Evolutionary conservation across 2,797 vertebrate species (phyloP), one percentile per base, ranked within the genome.

Genomic region (Aplochiton taeniatus): DNA sequence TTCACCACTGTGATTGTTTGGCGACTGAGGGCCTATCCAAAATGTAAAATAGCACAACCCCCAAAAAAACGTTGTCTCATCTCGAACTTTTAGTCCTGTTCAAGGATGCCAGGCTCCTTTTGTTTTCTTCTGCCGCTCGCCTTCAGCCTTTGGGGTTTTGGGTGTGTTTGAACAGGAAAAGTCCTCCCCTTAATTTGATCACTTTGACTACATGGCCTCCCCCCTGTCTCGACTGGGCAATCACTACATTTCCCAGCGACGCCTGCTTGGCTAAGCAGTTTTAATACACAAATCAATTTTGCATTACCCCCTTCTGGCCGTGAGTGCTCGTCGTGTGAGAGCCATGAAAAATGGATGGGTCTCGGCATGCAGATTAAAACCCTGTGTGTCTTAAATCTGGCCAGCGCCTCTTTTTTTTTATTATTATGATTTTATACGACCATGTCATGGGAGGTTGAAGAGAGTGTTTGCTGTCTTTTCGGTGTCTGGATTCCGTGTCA

Each of bases 221-320:
- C 70, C 72, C 19, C 53, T 61, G 78, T 86, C 87, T 84, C 87
- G 75, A 54, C 83, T 81, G 85, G 79, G 86, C 90, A 92, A 92
- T 93, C 93, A 88, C 85, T 91, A 84, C 90, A 89, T 93, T 91
- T 94, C 82, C 88, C 89, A 91, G 77, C 88, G 88, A 89, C 89
- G 81, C 83, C 83, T 86, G 90, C 93, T 94, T 93, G 90, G 88
- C 89, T 94, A 92, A 94, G 92, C 93, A 92, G 85, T 94, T 95
- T 94, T 94, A 94, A 93, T 93, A 92, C 87, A 93, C 89, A 93
- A 93, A 95, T 95, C 95, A 95, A 95, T 96, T 95, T 93, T 95
- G 85, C 91, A 94, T 94, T 95, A 93, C 92, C 88, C 93, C 89
- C 91, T 93, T 90, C 91, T 92, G 88, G 87, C 90, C 92, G 87